Percentiles rank a stretch among this genome's conserved stretches.
Evolutionary conservation across 2,113 vertebrate genomes (phyloP).

Genomic region (Brachyistius frenatus): DNA sequence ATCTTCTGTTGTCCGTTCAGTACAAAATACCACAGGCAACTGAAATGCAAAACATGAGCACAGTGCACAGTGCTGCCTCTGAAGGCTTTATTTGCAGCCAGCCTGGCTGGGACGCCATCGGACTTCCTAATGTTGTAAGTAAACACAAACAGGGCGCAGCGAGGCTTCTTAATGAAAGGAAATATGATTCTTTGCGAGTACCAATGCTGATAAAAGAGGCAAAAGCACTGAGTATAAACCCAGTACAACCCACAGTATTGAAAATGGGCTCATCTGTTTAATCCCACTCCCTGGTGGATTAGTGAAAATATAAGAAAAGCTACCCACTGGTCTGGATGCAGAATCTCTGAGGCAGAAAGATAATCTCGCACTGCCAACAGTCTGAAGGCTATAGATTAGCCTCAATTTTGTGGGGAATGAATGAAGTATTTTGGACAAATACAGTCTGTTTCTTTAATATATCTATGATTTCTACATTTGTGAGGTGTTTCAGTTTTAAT

Average conservation of each 20-base stretch:
- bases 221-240: slow-evolving; percentile 33
- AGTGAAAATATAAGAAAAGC: slow-evolving; percentile 66
- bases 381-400: slow-evolving; percentile 58
- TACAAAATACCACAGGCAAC: slow-evolving; percentile 8
- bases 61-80: background rate
- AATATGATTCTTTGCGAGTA: slow-evolving; percentile 20
- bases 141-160: slow-evolving; percentile 8
- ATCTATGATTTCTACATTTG: slow-evolving; percentile 1
- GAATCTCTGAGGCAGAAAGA: slow-evolving; percentile 47
- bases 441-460: background rate
- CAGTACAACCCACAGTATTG: slow-evolving; percentile 37
- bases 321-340: slow-evolving; percentile 48
- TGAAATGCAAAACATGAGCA: slow-evolving; percentile 38
- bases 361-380: slow-evolving; percentile 59
- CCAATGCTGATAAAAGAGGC: slow-evolving; percentile 39
- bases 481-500: background rate
- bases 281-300: slow-evolving; percentile 72
- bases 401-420: slow-evolving; percentile 19
- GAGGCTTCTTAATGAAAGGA: slow-evolving; percentile 10
- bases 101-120: slow-evolving; percentile 3
- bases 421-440: slow-evolving; percentile 3
- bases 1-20: slow-evolving; percentile 3
- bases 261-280: slow-evolving; percentile 68
- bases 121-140: slow-evolving; percentile 35
- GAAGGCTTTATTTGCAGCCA: slow-evolving; percentile 30